These are phyloP conservation scores for Esperia sulphurella DNA, from an alignment of 2,888 invertebrate genomes.

Conservation along the genomic window DNA sequence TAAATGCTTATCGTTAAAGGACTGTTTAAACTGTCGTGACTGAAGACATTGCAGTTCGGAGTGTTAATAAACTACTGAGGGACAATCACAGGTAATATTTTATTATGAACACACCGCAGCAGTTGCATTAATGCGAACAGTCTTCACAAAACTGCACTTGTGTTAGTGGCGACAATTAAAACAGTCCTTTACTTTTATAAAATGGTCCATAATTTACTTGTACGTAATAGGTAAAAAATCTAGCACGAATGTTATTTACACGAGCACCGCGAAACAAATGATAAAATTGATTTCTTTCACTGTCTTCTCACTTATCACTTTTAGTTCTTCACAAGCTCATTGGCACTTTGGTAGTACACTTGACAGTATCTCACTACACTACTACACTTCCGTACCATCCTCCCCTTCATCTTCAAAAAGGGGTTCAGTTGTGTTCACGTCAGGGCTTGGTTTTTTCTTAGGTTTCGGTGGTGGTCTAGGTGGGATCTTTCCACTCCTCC, in stretches of 20 bases:
- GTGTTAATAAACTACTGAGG: too few species aligned
- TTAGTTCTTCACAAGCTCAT: slow-evolving; percentile 58
- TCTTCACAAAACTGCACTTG: too few species aligned
- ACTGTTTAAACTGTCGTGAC: not conserved
- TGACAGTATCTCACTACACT: slow-evolving; percentile 22
- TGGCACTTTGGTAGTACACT: slow-evolving; percentile 66
- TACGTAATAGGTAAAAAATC: slow-evolving; percentile 75
- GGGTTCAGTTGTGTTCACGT: slow-evolving; percentile 83
- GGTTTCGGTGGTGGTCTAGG: slow-evolving; percentile 92
- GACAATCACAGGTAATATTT: too few species aligned
- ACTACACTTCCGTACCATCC: slow-evolving; percentile 92
- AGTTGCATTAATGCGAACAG: too few species aligned
- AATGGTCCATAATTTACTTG: slow-evolving; percentile 66
- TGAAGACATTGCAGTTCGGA: too few species aligned
- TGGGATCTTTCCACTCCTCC: slow-evolving; percentile 83
- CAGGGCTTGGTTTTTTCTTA: slow-evolving; percentile 85
- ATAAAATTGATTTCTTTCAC: slow-evolving; percentile 21
- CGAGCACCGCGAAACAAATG: slow-evolving; percentile 69
- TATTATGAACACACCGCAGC: too few species aligned
- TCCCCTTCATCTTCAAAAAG: slow-evolving; percentile 93
- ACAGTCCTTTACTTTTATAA: slow-evolving; percentile 38
- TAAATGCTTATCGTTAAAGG: slow-evolving; percentile 5
- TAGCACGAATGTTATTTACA: slow-evolving; percentile 74
- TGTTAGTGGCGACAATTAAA: not conserved
- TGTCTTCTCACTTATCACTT: slow-evolving; percentile 38